Evolutionary conservation across 2,113 vertebrate species (phyloP).

Genomic region (Morphnarchus princeps): DNA sequence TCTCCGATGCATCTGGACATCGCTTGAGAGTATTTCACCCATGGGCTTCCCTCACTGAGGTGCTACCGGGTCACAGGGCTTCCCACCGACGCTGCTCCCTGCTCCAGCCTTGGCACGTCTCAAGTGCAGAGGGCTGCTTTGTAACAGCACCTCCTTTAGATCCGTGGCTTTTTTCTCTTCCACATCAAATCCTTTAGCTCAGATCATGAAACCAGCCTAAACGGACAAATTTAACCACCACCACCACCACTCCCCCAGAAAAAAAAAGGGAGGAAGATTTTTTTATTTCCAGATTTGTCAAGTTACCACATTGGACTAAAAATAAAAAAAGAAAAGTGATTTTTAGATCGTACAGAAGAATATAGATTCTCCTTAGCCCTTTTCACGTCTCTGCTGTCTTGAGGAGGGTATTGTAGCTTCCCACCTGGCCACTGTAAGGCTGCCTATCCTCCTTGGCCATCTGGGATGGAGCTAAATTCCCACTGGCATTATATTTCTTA

Average conservation of each 20-base stretch:
- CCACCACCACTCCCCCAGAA: background rate
- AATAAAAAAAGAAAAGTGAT: background rate
- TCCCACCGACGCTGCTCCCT: accelerated
- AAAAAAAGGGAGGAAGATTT: background rate
- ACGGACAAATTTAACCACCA: background rate
- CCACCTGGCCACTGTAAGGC: background rate
- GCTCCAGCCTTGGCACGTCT: accelerated
- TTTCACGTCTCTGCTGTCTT: background rate
- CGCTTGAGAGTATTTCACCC: background rate
- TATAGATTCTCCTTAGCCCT: background rate
- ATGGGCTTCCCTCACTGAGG: background rate
- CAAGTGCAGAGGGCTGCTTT: background rate
- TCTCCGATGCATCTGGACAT: background rate
- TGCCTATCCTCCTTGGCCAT: background rate
- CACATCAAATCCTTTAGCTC: background rate
- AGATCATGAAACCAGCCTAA: background rate
- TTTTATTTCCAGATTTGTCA: background rate
- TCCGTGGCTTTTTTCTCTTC: background rate
- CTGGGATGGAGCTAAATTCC: background rate
- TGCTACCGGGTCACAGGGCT: background rate
- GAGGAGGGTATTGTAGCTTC: background rate
- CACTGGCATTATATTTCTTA: background rate
- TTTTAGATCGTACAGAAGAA: background rate
- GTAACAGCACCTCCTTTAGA: background rate
- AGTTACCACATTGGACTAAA: background rate